A percentile compares a stretch with the other conserved stretches of the same genome.
These are phyloP conservation scores for Mesorhabditis spiculigera DNA, from an alignment of 2,888 invertebrate species.

Conservation along the genomic window DNA sequence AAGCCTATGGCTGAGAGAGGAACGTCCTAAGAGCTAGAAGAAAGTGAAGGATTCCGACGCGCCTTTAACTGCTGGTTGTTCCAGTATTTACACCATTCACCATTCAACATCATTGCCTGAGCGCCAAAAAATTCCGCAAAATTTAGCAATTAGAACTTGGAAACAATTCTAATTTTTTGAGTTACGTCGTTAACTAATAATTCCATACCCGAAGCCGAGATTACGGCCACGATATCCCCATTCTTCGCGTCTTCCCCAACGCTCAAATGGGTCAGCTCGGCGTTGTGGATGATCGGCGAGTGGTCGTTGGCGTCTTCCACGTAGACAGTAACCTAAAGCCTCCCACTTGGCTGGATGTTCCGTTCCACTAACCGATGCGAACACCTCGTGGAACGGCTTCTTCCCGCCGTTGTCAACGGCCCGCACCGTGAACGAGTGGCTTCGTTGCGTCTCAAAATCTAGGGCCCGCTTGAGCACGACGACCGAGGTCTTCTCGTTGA, in stretches of 20 bases:
- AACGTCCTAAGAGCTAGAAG: too few relatives aligned
- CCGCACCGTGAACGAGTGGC: constrained; percentile 26
- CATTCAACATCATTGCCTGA: too few relatives aligned
- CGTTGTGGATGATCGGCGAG: constrained; percentile 22
- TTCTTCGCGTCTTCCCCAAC: constrained; percentile 23
- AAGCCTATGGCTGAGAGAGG: too few relatives aligned
- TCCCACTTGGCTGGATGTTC: not conserved
- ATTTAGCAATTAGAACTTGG: too few relatives aligned
- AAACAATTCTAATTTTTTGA: too few relatives aligned
- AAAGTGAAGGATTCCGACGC: too few relatives aligned
- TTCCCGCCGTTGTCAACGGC: constrained; percentile 24
- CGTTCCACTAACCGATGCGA: constrained; percentile 22
- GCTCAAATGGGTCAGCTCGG: constrained; percentile 25
- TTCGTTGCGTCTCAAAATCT: constrained; percentile 29
- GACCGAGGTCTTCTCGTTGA: constrained; percentile 14
- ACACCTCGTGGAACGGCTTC: constrained; percentile 26
- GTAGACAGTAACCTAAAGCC: constrained; percentile 16
- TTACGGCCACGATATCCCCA: constrained; percentile 20
- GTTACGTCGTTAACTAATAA: not conserved
- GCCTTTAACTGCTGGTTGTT: too few relatives aligned
- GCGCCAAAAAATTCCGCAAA: too few relatives aligned
- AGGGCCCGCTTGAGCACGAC: constrained; percentile 20
- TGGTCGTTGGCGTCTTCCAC: constrained; percentile 29
- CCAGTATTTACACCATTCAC: too few relatives aligned
- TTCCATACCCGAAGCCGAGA: constrained; percentile 22